Percentiles rank a stretch among this genome's conserved stretches.
These are phyloP conservation scores for Australoheros scitulus DNA, from an alignment of 2,113 vertebrate species.

Conservation along the genomic window DNA sequence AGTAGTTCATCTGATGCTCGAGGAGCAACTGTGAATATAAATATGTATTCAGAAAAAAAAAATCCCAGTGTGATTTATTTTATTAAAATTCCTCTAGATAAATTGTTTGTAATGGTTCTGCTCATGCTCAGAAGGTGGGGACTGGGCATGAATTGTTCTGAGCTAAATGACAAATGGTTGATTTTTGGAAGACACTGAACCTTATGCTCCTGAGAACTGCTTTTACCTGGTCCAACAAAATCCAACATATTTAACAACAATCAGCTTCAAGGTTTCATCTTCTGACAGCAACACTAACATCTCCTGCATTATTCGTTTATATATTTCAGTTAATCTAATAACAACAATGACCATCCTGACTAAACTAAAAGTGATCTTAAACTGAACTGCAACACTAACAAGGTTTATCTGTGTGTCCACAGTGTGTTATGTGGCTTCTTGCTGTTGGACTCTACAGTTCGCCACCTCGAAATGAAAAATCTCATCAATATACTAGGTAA, in stretches of 20 bases:
- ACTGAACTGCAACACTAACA: not conserved
- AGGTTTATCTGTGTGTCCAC: not conserved
- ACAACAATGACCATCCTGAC: not conserved
- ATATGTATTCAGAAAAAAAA: not conserved
- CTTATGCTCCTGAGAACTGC: not conserved
- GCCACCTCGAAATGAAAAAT: not conserved
- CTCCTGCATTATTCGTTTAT: no score
- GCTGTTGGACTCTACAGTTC: not conserved
- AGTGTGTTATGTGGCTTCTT: not conserved
- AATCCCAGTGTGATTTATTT: slow-evolving; percentile 2
- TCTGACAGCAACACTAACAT: no score
- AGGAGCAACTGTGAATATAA: slow-evolving; percentile 29
- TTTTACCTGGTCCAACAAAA: not conserved
- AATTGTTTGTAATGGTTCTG: not conserved
- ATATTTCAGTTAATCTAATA: not conserved
- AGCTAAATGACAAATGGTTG: not conserved
- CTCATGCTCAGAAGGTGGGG: not conserved
- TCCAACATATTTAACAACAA: not conserved
- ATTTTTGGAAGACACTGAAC: not conserved
- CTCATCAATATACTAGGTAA: not conserved
- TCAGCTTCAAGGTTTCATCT: not conserved
- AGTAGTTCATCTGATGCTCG: slow-evolving; percentile 5
- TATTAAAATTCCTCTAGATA: not conserved
- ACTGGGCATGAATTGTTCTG: not conserved
- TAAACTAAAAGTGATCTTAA: not conserved